Percentiles rank a stretch among this genome's conserved stretches.
phyloP scores from a whole-genome alignment of 2,888 invertebrate genomes.

The Drosophila prostipennis region DNA sequence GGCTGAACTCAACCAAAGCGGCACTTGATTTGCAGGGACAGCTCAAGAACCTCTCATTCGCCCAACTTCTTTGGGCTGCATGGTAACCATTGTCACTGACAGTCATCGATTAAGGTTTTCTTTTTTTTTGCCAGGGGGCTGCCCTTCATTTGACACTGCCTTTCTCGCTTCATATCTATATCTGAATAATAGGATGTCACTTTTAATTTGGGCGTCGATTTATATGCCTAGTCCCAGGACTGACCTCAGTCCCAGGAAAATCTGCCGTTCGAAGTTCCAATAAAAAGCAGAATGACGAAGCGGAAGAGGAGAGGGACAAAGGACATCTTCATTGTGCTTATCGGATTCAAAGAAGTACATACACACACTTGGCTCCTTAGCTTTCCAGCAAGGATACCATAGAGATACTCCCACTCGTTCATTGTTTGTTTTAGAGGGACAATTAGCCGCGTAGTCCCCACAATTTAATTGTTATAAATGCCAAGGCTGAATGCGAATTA shows the following conservation, averaged over 20 bases:
- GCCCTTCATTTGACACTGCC: conserved; percentile 47
- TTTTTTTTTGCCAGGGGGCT: conserved; percentile 1
- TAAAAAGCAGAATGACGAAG: conserved; percentile 50
- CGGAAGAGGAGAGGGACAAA: not conserved
- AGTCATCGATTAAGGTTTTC: conserved; percentile 14
- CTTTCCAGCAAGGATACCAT: not conserved
- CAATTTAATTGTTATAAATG: conserved; percentile 79
- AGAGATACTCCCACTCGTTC: conserved; percentile 8
- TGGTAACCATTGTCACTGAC: conserved; percentile 35
- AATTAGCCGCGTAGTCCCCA: conserved; percentile 62
- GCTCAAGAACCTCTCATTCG: not conserved
- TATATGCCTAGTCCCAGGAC: conserved; percentile 46
- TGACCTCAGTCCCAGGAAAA: not conserved
- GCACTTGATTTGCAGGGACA: conserved; percentile 24
- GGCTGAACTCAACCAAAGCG: conserved; percentile 7
- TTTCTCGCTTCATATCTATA: conserved; percentile 53
- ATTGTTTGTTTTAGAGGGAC: conserved; percentile 51
- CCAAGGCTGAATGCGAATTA: conserved; percentile 50
- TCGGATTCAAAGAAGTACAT: conserved; percentile 49
- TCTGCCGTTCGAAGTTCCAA: conserved; percentile 39
- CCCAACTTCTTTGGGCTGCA: conserved; percentile 1
- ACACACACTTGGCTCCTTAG: conserved; percentile 23
- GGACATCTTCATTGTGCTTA: conserved; percentile 59
- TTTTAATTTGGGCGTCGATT: conserved; percentile 75
- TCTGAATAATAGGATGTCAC: conserved; percentile 73